Base-by-base conservation (phyloP, 1,140 invertebrate genomes). In the Anastatus disparis region DNA sequence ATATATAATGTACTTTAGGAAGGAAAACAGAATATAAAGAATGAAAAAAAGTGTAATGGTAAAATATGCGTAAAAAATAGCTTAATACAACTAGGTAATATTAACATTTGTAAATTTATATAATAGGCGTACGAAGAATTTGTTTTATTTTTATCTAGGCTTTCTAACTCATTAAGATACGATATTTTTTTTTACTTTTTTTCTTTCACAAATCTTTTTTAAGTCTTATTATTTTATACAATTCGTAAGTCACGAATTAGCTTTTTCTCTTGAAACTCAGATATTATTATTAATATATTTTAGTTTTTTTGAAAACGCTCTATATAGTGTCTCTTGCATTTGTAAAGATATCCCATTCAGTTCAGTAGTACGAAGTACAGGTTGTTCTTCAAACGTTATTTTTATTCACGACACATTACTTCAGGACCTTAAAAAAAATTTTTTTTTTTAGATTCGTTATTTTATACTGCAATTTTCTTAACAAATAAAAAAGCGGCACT, bases 401-500 rank as follows among this genome's bases (percentile, higher is more conserved):
- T n/a, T n/a, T 35, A 24, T 42, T n/a, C 26, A n/a, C 24, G 9
- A 29, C n/a, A 12, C 44, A 24, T 55, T 24, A 40, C 22, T 56
- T 50, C 53, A 44, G 53, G 20, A 68, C 65, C 65, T 68, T 68
- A 46, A 66, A 55, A 44, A 9, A 40, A 50, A 38, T 50, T 55
- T 55, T n/a, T n/a, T n/a, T n/a, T n/a, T n/a, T n/a, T n/a, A n/a
- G n/a, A n/a, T n/a, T n/a, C n/a, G n/a, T n/a, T n/a, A n/a, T n/a
- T n/a, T n/a, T n/a, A n/a, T n/a, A 15, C 10, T 55, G n/a, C 29
- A 31, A 31, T 31, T 26, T 55, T 12, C 35, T 12, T 6, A 12
- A 12, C 6, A 12, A 38, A 12, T 38, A 7, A 7, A 6, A 12
- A 38, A 38, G 12, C 35, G 35, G 35, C 12, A 6, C 35, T 38